Base-by-base conservation (phyloP, 2,797 vertebrate genomes). In the Oreortyx pictus region DNA sequence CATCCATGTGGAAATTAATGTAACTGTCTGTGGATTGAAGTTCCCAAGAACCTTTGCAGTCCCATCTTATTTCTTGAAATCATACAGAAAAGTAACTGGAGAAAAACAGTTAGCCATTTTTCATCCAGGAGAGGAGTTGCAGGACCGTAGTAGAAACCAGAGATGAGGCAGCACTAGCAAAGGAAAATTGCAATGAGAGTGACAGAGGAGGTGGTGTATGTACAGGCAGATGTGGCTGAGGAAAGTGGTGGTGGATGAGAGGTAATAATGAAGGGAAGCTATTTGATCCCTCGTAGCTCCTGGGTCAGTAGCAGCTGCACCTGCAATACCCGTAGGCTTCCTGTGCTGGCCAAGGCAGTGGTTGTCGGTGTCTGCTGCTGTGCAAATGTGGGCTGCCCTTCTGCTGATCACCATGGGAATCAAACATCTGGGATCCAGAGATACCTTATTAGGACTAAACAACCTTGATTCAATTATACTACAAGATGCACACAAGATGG, bases 381-480 rank as follows among this genome's bases (percentile, higher is more conserved):
- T 47, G 77, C 37, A 27, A 83, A 57, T 14, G 6, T 3, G 23
- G 41, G 65, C 86, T 92, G 86, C 78, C 82, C 78, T 82, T 91
- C 89, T 57, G 11, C 19, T 2, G n/a, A 84, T 82, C 75, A 71
- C 64, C 29, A 68, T 52, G 23, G 57, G 75, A 86, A 80, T 77
- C 54, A 56, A 93, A 90, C 95, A 95, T 95, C 93, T 96, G 96
- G 83, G 46, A 68, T 90, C 88, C 94, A 96, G 96, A 94, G 83
- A 68, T 66, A 82, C 80, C 74, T 92, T 88, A 71, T 90, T 92
- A 95, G 71, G 6, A 27, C 86, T 96, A 79, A 89, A 82, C 83
- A 92, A 33, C 88, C 83, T 88, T 91, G 91, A 84, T 92, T 95
- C 91, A 88, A 88, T 96, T 96, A 92, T 59, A 66, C 23, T 86